phyloP scores from a whole-genome alignment of 2,888 invertebrate genomes.

The Protodeltote pygarga region DNA sequence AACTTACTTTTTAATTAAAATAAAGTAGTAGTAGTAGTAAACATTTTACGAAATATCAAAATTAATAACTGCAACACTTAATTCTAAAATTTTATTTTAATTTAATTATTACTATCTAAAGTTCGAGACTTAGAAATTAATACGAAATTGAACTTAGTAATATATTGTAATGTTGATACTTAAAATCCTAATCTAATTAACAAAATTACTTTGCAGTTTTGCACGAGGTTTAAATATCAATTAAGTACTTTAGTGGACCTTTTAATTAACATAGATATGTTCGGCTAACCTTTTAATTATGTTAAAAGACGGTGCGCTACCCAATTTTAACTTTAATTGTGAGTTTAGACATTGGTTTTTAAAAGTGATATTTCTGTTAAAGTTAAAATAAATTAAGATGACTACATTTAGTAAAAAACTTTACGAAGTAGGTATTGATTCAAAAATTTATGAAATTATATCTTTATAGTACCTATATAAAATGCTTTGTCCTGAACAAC shows the following conservation, averaged over 20 bases:
- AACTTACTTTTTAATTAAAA: no score
- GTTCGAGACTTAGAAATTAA: constrained; percentile 4
- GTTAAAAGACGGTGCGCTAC: constrained; percentile 33
- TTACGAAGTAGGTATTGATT: no score
- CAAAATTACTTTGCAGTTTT: constrained; percentile 42
- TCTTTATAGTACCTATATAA: no score
- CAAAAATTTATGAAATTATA: no score
- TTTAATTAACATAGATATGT: constrained; percentile 45
- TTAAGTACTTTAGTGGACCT: constrained; percentile 42
- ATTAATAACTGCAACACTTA: no score
- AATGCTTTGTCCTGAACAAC: no score
- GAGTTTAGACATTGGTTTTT: constrained; percentile 19
- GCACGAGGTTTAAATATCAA: constrained; percentile 45
- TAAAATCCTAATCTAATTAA: constrained; percentile 37
- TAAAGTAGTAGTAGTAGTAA: no score
- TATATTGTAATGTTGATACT: constrained; percentile 9
- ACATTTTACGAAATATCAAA: no score
- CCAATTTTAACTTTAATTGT: constrained; percentile 28
- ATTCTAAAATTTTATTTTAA: no score
- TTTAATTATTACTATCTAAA: background rate
- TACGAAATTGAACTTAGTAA: constrained; percentile 8
- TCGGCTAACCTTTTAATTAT: constrained; percentile 45
- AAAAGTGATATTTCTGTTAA: constrained; percentile 3
- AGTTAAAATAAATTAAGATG: background rate
- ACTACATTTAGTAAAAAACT: background rate